Conservation (phyloP, 2,888 invertebrate species). For the Drosophila colorata region DNA sequence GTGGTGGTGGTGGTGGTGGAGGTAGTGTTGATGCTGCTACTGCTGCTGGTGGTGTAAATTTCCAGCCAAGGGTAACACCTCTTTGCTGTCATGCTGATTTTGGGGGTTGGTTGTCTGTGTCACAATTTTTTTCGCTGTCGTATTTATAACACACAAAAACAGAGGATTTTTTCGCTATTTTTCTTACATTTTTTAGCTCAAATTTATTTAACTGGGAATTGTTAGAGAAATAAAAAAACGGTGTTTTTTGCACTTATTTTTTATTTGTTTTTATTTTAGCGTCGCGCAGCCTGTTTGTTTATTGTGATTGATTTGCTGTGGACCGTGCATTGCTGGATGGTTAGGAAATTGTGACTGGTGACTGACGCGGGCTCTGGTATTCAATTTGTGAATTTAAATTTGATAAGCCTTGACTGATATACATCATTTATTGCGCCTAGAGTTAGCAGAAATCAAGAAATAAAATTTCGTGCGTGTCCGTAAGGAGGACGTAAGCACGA, state of each 20-base stretch:
- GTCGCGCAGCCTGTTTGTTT: constrained; percentile 30
- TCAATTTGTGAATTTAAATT: constrained; percentile 7
- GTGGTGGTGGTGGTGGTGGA: constrained; percentile 12
- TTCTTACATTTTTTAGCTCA: constrained; percentile 15
- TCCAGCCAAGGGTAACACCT: constrained; percentile 72
- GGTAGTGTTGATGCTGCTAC: neutral
- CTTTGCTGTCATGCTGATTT: constrained; percentile 68
- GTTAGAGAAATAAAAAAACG: constrained; percentile 9
- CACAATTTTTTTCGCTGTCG: constrained; percentile 13
- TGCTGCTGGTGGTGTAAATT: constrained; percentile 55
- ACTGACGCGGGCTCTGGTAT: neutral
- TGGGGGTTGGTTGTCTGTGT: constrained; percentile 32
- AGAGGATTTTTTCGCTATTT: constrained; percentile 11
- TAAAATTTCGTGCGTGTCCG: no score
- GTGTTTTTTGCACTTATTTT: constrained; percentile 9
- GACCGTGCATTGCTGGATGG: neutral
- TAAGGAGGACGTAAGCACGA: no score
- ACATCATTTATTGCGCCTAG: neutral
- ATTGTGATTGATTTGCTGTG: constrained; percentile 55
- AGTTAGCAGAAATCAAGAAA: no score
- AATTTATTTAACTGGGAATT: constrained; percentile 25
- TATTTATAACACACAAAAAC: constrained; percentile 47
- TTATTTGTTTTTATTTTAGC: neutral
- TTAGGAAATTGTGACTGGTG: constrained; percentile 6
- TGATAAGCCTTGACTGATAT: neutral